Evolutionary conservation across 1,140 invertebrate species (phyloP), one percentile per base, ranked within the genome.

Genomic region (Ylistrum balloti): DNA sequence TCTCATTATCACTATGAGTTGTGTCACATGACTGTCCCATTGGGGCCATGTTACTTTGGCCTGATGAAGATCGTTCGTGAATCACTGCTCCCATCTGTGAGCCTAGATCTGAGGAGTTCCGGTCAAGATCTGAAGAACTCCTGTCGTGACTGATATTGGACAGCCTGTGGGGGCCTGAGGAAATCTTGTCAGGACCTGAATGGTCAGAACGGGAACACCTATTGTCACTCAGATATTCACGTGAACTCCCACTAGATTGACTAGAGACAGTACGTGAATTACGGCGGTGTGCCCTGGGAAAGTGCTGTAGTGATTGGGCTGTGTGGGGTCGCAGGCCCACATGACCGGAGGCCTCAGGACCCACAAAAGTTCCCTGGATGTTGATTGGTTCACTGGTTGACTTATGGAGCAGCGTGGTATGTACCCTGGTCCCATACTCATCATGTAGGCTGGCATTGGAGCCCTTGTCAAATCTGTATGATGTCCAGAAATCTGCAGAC

Each of bases 401-500:
- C 91, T 95, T 95, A 86, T 95, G 94, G 56, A 95, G 88, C 85
- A 33, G 33, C 0, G 87, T 17, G 7, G 91, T 98, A 98, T 90
- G 98, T 74, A 74, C 97, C 98, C 98, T 98, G 96, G 85, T 35
- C 91, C 38, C 33, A 89, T 90, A 22, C 88, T 88, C 33, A 86
- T 34, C 34, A 88, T 93, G 33, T 88, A 90, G 32, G 38, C 88
- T 28, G 85, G 56, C 86, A 86, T 92, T 86, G 35, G 93, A 90
- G 45, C 91, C 91, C 87, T 89, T 90, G 86, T 92, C 92, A 93
- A 92, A 92, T 88, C 89, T 93, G 98, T 97, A 34, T 97, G 98
- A 98, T 90, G 98, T 97, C 98, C 98, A 99, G 96, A 98, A 98
- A 96, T 98, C 98, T 97, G 94, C 9, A 95, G 95, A 90, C 85